These are phyloP conservation scores for Oryctolagus cuniculus DNA, from an alignment of 2,113 vertebrate genomes.

Conservation along the genomic window mOryCun1.1 NC_091440.1:68239501-68240000, in stretches of 20 bases:
- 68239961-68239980: too few relatives aligned
- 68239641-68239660: background rate
- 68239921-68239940: too few relatives aligned
- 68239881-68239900: background rate
- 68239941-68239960: too few relatives aligned
- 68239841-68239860: background rate
- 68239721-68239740: background rate
- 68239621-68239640: background rate
- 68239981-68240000: too few relatives aligned
- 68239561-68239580: background rate
- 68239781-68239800: background rate
- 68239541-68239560: conserved; percentile 24
- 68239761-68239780: background rate
- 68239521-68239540: background rate
- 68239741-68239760: conserved; percentile 33
- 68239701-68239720: background rate
- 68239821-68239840: background rate
- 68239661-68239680: background rate
- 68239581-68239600: background rate
- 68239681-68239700: background rate
- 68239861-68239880: background rate
- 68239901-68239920: background rate
- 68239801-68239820: conserved; percentile 24
- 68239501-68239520: background rate
- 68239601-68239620: background rate